Evolutionary conservation across 2,797 vertebrate species (phyloP), one percentile per base, ranked within the genome.

Genomic region (Sebastes iracundus): DNA sequence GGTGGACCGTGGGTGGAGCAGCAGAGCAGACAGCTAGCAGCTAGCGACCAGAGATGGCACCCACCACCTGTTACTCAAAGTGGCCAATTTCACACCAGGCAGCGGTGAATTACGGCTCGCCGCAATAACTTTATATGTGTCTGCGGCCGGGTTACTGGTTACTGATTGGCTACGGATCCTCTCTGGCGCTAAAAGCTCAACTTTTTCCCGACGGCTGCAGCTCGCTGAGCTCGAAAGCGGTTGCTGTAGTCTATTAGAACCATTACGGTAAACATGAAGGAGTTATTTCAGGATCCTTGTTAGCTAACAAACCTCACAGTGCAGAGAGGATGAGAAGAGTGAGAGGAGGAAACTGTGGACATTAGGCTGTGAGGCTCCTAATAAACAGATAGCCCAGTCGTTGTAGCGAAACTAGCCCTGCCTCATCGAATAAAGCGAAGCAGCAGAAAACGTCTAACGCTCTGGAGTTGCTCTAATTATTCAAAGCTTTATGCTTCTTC

Each of bases 361-460:
- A 69, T 70, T 75, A 72, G 33, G 10, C 63, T 35, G 46, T 30
- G 64, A 81, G n/a, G 30, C 28, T 82, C 49, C 52, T 55, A n/a
- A 79, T 25, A 56, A 80, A 82, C 75, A 86, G 77, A 67, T 0
- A 66, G 35, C 14, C 53, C 5, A 12, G 83, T 81, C 83, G 81
- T 89, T 84, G 68, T 4, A 4, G 13, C n/a, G 63, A 72, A 87
- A 42, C 38, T 42, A 42, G 25, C 49, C n/a, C 60, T 62, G 73
- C 7, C 61, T 53, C 18, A 22, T 70, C 6, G 13, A 72, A 81
- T 68, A 6, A 68, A 42, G 35, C 64, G 68, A 72, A 75, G 63
- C n/a, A 14, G 61, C 9, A 38, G 55, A 72, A 81, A 83, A 83
- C 46, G 14, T 42, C 38, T 42, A 42, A 69, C 20, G 65, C 61